Evolutionary conservation across 2,888 invertebrate genomes (phyloP).

Genomic region (Laothoe populi): DNA sequence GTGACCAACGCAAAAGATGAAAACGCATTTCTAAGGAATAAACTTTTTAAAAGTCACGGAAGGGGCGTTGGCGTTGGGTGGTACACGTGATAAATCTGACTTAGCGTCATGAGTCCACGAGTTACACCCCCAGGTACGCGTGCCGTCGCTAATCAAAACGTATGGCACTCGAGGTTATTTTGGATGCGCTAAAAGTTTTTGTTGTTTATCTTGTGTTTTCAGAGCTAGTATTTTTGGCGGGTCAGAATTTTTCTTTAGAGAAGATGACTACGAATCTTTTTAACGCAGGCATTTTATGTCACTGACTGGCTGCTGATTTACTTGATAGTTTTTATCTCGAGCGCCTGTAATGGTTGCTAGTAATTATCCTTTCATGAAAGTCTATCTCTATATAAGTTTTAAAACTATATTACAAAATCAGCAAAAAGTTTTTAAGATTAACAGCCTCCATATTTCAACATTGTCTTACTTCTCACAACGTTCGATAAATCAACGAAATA

Average conservation of each 20-base stretch:
- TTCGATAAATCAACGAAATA: constrained; percentile 9
- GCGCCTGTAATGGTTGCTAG: too few species aligned
- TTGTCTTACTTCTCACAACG: constrained; percentile 11
- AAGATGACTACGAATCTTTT: too few species aligned
- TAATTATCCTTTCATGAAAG: too few species aligned
- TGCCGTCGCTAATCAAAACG: constrained; percentile 67
- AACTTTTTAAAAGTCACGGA: constrained; percentile 38
- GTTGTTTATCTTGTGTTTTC: neutral
- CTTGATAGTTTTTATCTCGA: too few species aligned
- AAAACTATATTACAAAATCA: too few species aligned
- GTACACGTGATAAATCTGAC: constrained; percentile 71
- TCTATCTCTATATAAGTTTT: too few species aligned
- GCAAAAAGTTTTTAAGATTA: too few species aligned
- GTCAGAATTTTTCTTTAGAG: too few species aligned
- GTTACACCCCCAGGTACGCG: constrained; percentile 59
- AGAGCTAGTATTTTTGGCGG: too few species aligned
- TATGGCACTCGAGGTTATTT: constrained; percentile 43
- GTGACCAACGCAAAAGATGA: neutral
- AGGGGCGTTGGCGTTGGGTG: constrained; percentile 50
- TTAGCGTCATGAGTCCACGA: constrained; percentile 65
- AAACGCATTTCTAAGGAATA: constrained; percentile 17
- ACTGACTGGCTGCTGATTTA: too few species aligned
- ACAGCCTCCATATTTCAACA: neutral
- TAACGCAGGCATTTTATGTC: too few species aligned
- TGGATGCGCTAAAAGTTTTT: constrained; percentile 5